phyloP scores from a whole-genome alignment of 2,113 vertebrate genomes.

The Plotosus lineatus region DNA sequence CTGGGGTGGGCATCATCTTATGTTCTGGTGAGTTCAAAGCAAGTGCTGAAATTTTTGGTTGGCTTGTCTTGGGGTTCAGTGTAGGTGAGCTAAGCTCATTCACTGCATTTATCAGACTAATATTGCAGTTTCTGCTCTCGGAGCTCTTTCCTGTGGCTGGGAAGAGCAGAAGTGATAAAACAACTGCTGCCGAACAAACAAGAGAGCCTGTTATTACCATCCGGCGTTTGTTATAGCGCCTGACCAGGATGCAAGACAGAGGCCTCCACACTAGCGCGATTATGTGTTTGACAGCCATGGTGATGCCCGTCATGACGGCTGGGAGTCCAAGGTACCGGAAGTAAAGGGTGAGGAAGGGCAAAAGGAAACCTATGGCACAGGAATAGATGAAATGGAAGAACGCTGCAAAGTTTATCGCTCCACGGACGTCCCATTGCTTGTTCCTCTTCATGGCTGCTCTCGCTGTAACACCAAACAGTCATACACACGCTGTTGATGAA shows the following conservation, averaged over 20 bases:
- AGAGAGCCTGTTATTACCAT: conserved; percentile 68
- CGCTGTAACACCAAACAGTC: conserved; percentile 37
- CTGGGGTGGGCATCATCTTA: background rate
- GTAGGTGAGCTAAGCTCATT: background rate
- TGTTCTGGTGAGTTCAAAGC: conserved; percentile 12
- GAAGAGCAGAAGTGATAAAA: conserved; percentile 74
- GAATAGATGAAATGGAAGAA: conserved; percentile 77
- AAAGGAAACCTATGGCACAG: conserved; percentile 72
- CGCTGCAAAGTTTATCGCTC: conserved; percentile 72
- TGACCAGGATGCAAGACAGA: conserved; percentile 69
- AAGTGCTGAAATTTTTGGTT: background rate
- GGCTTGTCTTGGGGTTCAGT: background rate
- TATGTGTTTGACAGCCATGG: conserved; percentile 77
- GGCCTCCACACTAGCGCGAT: conserved; percentile 75
- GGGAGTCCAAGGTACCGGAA: conserved; percentile 79
- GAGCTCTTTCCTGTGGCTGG: conserved; percentile 51
- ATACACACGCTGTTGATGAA: conserved; percentile 27
- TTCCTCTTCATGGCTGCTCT: conserved; percentile 72
- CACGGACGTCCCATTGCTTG: conserved; percentile 81
- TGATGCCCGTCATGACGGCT: conserved; percentile 75
- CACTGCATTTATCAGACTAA: conserved; percentile 40
- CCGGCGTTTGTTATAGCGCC: conserved; percentile 71
- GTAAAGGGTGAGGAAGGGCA: conserved; percentile 87
- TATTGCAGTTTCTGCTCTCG: conserved; percentile 60
- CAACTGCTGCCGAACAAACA: conserved; percentile 69